phyloP scores from a whole-genome alignment of 2,888 invertebrate genomes.

The Phortica okadai region DNA sequence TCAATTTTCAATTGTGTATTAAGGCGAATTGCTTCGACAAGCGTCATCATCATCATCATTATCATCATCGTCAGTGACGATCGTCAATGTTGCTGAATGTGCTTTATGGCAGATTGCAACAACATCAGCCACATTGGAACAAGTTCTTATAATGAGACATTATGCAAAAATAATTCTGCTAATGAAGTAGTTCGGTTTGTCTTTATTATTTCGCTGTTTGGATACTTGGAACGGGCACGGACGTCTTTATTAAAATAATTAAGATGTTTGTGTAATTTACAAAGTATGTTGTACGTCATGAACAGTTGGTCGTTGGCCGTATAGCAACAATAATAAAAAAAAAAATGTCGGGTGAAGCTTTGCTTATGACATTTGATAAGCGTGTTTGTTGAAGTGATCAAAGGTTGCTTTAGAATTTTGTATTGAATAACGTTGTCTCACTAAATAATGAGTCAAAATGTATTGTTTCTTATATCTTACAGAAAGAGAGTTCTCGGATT shows the following conservation, averaged over 20 bases:
- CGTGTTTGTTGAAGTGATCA: no score
- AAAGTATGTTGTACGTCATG: slow-evolving; percentile 33
- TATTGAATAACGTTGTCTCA: no score
- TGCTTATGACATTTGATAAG: no score
- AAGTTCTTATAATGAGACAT: slow-evolving; percentile 63
- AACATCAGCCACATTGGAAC: background rate
- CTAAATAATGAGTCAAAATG: no score
- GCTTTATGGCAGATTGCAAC: background rate
- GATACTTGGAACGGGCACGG: slow-evolving; percentile 62
- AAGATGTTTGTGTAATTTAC: slow-evolving; percentile 64
- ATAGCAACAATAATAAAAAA: background rate
- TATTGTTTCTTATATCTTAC: no score
- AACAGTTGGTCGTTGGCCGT: background rate
- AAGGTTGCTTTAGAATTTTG: no score
- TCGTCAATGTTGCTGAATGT: slow-evolving; percentile 5
- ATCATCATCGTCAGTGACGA: slow-evolving; percentile 14
- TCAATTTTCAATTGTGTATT: slow-evolving; percentile 74
- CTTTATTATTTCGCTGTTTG: slow-evolving; percentile 31
- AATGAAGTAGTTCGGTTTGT: slow-evolving; percentile 37
- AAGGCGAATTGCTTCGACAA: slow-evolving; percentile 53
- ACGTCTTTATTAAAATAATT: slow-evolving; percentile 73
- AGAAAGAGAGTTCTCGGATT: no score
- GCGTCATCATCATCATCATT: background rate
- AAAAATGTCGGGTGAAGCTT: background rate
- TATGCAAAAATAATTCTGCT: slow-evolving; percentile 62